Evolutionary conservation across 2,888 invertebrate genomes (phyloP).

Genomic region (Itoplectis maculator): DNA sequence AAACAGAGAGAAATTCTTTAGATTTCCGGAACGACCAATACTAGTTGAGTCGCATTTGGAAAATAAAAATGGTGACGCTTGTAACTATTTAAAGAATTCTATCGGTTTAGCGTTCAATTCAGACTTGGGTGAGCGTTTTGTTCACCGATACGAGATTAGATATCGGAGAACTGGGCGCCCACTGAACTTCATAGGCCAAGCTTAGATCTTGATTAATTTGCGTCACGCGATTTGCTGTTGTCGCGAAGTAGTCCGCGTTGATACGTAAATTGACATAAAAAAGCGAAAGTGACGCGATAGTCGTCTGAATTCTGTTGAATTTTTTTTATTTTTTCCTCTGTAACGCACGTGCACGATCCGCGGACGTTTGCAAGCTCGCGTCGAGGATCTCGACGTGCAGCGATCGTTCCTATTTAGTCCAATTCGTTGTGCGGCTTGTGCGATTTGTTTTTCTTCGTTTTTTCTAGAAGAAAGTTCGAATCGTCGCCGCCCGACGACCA

Average conservation of each 20-base stretch:
- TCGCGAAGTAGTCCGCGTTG: not conserved
- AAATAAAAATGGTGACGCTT: not conserved
- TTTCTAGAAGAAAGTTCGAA: not conserved
- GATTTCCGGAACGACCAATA: not conserved
- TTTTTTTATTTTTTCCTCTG: constrained; percentile 21
- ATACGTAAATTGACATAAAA: constrained; percentile 15
- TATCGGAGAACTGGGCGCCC: not conserved
- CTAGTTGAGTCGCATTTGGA: not conserved
- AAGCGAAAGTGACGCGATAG: not conserved
- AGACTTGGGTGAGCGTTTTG: not conserved
- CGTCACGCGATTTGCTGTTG: not conserved
- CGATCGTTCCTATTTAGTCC: constrained; percentile 57
- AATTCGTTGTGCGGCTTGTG: constrained; percentile 33
- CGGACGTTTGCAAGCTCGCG: constrained; percentile 37
- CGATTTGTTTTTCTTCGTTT: constrained; percentile 15
- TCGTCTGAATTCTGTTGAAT: constrained; percentile 12
- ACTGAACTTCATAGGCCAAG: not conserved
- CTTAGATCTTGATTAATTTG: not conserved
- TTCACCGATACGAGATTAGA: not conserved
- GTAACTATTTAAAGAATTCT: not conserved
- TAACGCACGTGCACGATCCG: constrained; percentile 44
- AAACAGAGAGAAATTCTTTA: not conserved
- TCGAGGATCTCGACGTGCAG: constrained; percentile 17
- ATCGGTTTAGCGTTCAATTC: not conserved
- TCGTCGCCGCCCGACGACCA: constrained; percentile 31